Conservation (phyloP, 1,140 invertebrate species). For the Diachasma alloeum region DNA sequence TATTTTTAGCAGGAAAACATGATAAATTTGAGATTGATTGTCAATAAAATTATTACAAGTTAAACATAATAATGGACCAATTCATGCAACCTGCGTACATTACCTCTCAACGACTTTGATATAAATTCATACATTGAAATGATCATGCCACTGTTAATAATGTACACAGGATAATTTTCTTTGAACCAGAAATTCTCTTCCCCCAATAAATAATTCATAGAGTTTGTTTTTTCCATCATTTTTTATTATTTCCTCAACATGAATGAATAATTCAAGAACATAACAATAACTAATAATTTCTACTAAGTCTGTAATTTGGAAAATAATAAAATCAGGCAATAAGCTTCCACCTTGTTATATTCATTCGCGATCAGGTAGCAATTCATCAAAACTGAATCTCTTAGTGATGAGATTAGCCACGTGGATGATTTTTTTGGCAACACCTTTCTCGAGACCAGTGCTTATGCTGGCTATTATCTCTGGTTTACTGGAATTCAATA, state of each 20-base stretch:
- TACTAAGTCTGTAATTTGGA: neutral
- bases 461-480: slow-evolving; percentile 47
- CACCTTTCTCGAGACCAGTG: slow-evolving; percentile 46
- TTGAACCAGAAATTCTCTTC: no score
- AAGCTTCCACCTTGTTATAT: neutral
- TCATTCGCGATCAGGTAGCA: slow-evolving; percentile 54
- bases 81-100: no score
- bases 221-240: neutral
- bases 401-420: slow-evolving; percentile 48
- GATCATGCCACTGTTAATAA: no score
- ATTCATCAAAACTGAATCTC: slow-evolving; percentile 52
- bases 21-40: no score
- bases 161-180: no score
- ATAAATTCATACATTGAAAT: no score
- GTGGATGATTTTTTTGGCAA: slow-evolving; percentile 42
- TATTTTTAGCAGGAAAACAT: no score
- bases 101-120: no score
- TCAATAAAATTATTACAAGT: no score
- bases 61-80: no score
- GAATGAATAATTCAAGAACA: neutral
- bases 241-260: neutral
- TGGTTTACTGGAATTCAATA: slow-evolving; percentile 39
- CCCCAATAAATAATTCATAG: no score
- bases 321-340: neutral
- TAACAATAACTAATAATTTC: neutral